These are phyloP conservation scores for Popillia japonica DNA, from an alignment of 1,140 invertebrate genomes.

Conservation along the genomic window DNA sequence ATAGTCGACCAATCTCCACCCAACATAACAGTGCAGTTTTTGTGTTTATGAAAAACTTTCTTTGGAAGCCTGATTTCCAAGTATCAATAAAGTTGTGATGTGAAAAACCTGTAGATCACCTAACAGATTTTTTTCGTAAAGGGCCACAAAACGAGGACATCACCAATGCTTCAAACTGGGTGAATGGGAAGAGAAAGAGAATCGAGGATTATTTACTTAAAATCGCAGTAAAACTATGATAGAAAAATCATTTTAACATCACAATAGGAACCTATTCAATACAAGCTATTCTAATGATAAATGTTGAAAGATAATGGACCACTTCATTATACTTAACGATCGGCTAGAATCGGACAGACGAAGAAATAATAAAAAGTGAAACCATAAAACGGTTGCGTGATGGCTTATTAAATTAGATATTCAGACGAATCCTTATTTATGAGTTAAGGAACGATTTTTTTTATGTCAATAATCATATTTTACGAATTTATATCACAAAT, in stretches of 20 bases:
- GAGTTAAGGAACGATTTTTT: slow-evolving; percentile 1
- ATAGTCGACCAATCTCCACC: no score
- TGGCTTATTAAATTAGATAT: slow-evolving; percentile 27
- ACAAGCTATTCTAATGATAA: neutral
- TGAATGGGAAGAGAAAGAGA: no score
- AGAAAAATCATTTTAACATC: neutral
- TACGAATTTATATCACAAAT: slow-evolving; percentile 15
- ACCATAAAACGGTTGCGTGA: slow-evolving; percentile 12
- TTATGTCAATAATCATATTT: slow-evolving; percentile 21
- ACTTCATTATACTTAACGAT: neutral
- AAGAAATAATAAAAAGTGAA: neutral
- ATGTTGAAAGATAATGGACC: slow-evolving; percentile 16
- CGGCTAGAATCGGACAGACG: neutral
- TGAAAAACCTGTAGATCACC: no score
- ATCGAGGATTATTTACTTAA: no score
- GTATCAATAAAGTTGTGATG: no score
- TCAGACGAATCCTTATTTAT: slow-evolving; percentile 5
- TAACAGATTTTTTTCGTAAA: no score
- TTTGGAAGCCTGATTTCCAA: no score
- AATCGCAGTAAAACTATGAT: no score
- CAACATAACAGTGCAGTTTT: no score
- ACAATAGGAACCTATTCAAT: neutral
- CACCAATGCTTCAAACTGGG: no score
- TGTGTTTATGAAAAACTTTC: no score
- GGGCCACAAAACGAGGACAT: no score